Percentiles rank a stretch among this genome's conserved stretches.
Conservation (phyloP, 1,140 invertebrate species). For the Adoxophyes honmai region DNA sequence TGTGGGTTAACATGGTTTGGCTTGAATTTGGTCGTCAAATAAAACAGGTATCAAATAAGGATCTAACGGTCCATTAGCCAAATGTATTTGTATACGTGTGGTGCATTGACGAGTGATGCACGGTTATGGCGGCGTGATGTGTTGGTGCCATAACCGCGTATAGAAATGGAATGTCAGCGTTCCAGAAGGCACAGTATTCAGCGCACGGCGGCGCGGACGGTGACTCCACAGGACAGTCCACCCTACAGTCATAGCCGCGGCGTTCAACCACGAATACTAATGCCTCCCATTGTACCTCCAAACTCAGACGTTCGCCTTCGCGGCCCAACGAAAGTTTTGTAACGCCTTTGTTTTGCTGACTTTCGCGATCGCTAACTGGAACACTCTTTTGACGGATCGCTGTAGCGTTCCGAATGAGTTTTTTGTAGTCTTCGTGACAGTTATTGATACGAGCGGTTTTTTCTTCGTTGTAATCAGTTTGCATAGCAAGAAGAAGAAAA, state of each 20-base stretch:
- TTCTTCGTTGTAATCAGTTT: background rate
- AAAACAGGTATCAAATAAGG: conserved; percentile 29
- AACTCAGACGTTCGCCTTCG: conserved; percentile 37
- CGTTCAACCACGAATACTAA: conserved; percentile 59
- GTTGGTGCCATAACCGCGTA: conserved; percentile 26
- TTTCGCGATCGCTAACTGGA: conserved; percentile 60
- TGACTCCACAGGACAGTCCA: conserved; percentile 63
- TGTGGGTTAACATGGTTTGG: background rate
- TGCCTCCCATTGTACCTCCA: conserved; percentile 44
- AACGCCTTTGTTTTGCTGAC: conserved; percentile 63
- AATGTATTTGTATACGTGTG: conserved; percentile 50
- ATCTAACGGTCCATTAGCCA: conserved; percentile 51
- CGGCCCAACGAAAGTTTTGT: conserved; percentile 61
- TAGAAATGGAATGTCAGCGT: conserved; percentile 44
- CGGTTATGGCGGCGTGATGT: conserved; percentile 49
- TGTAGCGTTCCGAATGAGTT: conserved; percentile 26
- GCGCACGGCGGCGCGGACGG: conserved; percentile 56
- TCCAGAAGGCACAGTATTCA: conserved; percentile 54
- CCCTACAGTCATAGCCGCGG: conserved; percentile 43
- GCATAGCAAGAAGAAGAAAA: background rate
- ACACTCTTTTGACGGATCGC: conserved; percentile 46
- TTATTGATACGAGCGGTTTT: conserved; percentile 17
- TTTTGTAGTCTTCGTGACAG: conserved; percentile 26
- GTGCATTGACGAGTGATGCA: conserved; percentile 54
- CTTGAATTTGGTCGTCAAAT: background rate